Percentiles rank a stretch among this genome's conserved stretches.
phyloP scores from a whole-genome alignment of 2,113 vertebrate genomes.

The Brienomyrus longianalis region DNA sequence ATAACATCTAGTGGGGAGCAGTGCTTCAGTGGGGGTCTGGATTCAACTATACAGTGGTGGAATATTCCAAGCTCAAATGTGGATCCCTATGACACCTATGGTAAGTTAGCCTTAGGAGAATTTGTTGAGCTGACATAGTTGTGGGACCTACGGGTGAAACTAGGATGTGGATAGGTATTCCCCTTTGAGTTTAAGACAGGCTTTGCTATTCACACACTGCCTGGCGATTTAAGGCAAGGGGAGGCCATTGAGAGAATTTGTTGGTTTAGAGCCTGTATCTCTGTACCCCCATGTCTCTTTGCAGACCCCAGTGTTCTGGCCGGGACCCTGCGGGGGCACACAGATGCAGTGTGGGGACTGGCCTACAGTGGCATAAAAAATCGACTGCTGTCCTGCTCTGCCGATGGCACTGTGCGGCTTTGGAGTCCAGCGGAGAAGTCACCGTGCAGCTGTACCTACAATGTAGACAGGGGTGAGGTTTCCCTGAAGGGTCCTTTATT shows the following conservation, averaged over 20 bases:
- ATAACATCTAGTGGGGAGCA: slow-evolving; percentile 89
- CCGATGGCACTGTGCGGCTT: slow-evolving; percentile 90
- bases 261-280: neutral
- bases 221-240: neutral
- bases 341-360: slow-evolving; percentile 91
- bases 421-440: slow-evolving; percentile 88
- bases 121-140: neutral
- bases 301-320: slow-evolving; percentile 87
- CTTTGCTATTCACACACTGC: neutral
- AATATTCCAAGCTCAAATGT: slow-evolving; percentile 93
- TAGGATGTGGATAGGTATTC: neutral
- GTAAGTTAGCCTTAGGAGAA: slow-evolving; percentile 44
- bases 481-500: neutral
- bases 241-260: neutral
- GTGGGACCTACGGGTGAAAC: neutral
- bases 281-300: slow-evolving; percentile 5
- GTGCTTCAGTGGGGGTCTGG: slow-evolving; percentile 93
- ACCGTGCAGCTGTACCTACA: slow-evolving; percentile 89
- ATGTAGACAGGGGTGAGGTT: slow-evolving; percentile 69
- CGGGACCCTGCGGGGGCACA: slow-evolving; percentile 82
- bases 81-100: slow-evolving; percentile 95
- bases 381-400: slow-evolving; percentile 91
- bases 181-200: neutral
- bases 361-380: slow-evolving; percentile 91
- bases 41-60: slow-evolving; percentile 96